Evolutionary conservation across 2,113 vertebrate genomes (phyloP), one percentile per base, ranked within the genome.

Genomic region (Hippocampus mohnikei): DNA sequence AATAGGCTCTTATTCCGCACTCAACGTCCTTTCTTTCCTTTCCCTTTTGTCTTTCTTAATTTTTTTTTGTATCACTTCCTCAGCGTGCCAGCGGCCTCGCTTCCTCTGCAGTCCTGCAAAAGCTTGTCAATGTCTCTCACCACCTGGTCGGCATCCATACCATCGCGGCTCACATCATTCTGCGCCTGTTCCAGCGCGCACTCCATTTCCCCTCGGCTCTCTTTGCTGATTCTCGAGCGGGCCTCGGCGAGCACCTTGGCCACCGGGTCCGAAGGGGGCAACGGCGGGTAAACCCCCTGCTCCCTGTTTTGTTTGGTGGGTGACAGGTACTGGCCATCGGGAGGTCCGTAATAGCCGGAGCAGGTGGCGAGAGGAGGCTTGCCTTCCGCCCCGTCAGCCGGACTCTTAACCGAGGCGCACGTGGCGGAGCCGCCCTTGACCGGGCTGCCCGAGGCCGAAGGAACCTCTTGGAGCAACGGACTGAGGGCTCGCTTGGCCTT

Each of bases 71-170:
- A 37, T 97, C 91, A 99, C 91, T 99, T 99, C 90, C 96, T 95
- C 91, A 98, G 86, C 16, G 87, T 90, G 80, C 87, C 87, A 1
- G 84, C 85, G 77, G 84, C 75, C 88, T 99, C 96, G 4, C 82
- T 96, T 85, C 95, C 95, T 84, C 95, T 93, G 92, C 96, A 99
- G 94, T 99, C 97, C 90, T 98, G 96, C 89, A 99, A 94, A 76
- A 99, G 95, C 91, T 98, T 98, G 90, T 99, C 96, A 82, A 99
- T 99, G 93, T 99, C 97, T 87, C 96, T 94, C 87, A 96, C 96
- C 72, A 96, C 96, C 91, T 98, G 96, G 87, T 96, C 96, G 0
- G 96, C 94, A 85, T 99, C 96, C 92, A 97, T 94, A 0, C 94
- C 94, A 66, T 97, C 95, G 78, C 94, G 92, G 82, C 83, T 93